These are phyloP conservation scores for Dascyllus trimaculatus DNA, from an alignment of 2,113 vertebrate genomes.

Conservation along the genomic window DNA sequence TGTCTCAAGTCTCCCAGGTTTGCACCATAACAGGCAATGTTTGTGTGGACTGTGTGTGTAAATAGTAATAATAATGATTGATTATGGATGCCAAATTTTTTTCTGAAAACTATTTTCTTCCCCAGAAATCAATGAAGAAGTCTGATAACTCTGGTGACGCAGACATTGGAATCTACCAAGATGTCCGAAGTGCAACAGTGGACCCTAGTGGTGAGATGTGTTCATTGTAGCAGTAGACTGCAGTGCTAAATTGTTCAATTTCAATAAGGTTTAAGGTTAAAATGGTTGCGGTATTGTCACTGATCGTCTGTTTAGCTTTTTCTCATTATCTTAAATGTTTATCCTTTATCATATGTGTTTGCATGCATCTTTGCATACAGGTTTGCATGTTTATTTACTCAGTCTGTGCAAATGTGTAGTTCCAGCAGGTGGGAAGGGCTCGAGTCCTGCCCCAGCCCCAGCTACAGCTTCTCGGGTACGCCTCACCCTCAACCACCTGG, in stretches of 20 bases:
- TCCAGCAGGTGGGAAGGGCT: constrained; percentile 80
- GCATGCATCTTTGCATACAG: constrained; percentile 23
- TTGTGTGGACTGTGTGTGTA: neutral
- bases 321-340: neutral
- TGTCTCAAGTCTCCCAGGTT: constrained; percentile 93
- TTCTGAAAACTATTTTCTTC: constrained; percentile 3
- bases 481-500: constrained; percentile 88
- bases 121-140: constrained; percentile 87
- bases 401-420: constrained; percentile 41
- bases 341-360: constrained; percentile 18
- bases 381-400: constrained; percentile 44
- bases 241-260: neutral
- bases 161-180: constrained; percentile 92
- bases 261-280: neutral
- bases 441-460: constrained; percentile 35
- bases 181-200: constrained; percentile 57
- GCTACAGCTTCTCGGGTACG: constrained; percentile 50
- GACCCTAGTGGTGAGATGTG: constrained; percentile 76
- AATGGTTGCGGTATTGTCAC: neutral
- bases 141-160: constrained; percentile 83
- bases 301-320: neutral
- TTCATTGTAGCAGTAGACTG: constrained; percentile 1
- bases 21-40: constrained; percentile 21
- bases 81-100: neutral
- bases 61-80: neutral